phyloP scores from a whole-genome alignment of 2,888 invertebrate genomes.

The Tetranychus truncatus region DNA sequence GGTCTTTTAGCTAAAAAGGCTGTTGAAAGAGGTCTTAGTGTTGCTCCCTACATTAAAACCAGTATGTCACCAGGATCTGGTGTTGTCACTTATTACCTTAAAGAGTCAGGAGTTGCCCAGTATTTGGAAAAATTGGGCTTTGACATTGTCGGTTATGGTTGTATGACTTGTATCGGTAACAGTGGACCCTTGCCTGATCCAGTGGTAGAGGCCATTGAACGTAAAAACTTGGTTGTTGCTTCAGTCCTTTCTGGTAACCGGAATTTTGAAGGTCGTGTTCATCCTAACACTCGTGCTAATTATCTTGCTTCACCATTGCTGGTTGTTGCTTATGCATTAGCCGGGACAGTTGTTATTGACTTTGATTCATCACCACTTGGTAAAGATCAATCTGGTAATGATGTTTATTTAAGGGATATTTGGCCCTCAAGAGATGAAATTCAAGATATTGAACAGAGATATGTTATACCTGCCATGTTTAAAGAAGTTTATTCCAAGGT shows the following conservation, averaged over 20 bases:
- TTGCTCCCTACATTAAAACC: constrained; percentile 86
- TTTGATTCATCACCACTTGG: constrained; percentile 60
- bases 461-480: constrained; percentile 92
- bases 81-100: constrained; percentile 73
- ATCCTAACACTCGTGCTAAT: constrained; percentile 88
- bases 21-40: constrained; percentile 66
- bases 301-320: constrained; percentile 91
- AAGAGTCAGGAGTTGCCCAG: constrained; percentile 77
- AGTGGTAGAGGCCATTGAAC: constrained; percentile 76
- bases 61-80: constrained; percentile 88
- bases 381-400: constrained; percentile 36
- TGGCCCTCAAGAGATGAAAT: constrained; percentile 87
- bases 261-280: constrained; percentile 94
- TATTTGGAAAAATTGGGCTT: constrained; percentile 71
- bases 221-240: constrained; percentile 80
- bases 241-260: constrained; percentile 92
- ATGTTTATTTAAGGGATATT: constrained; percentile 72
- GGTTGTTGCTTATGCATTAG: constrained; percentile 91
- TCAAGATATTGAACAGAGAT: constrained; percentile 56
- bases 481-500: constrained; percentile 72
- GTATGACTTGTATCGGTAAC: constrained; percentile 99
- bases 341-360: constrained; percentile 83
- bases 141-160: constrained; percentile 91
- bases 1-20: constrained; percentile 86
- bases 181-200: constrained; percentile 81